Base-by-base conservation (phyloP, 2,113 vertebrate species). In the Malaclemys terrapin region DNA sequence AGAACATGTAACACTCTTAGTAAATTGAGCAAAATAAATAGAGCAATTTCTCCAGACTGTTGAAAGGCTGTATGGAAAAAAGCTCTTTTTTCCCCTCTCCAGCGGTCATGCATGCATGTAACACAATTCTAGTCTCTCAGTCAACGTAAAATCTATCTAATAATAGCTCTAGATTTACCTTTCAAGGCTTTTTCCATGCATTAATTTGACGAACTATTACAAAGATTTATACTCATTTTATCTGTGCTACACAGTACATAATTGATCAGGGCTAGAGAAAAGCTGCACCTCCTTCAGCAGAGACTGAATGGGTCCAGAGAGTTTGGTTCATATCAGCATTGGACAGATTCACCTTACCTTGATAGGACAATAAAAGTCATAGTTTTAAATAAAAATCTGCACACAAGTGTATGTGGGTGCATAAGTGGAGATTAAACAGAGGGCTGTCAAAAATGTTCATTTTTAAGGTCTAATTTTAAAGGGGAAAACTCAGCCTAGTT, bases 11-110 rank as follows among this genome's bases (percentile, higher is more conserved):
- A 83, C 93, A 83, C 50, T 89, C 85, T 75, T 87, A 93, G 87
- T 57, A 88, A 95, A 88, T 45, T 93, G 76, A 94, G 87, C 88
- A 93, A 92, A 96, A 76, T 82, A 90, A 96, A 75, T 84, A 53
- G 80, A 72, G 91, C 85, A 50, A 76, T 62, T 94, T 96, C 20
- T 92, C 56, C 49, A 52, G 93, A 88, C 65, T 90, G 17, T 65
- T 84, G 20, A 45, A 89, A 78, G 6, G 79, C 8, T 6, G 50
- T 38, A 80, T 27, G 19, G 52, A 27, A 80, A 72, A 49, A 82
- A 52, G 1, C 75, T 82, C 53, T 69, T 89, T 69, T 89, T 56
- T 91, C 76, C n/a, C 31, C 72, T 91, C 82, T 87, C 47, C 72
- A 31, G 22, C 25, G 54, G 69, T 90, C 45, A 53, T 59, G 62